Evolutionary conservation across 2,113 vertebrate genomes (phyloP).

Genomic region (Eptesicus fuscus): DNA sequence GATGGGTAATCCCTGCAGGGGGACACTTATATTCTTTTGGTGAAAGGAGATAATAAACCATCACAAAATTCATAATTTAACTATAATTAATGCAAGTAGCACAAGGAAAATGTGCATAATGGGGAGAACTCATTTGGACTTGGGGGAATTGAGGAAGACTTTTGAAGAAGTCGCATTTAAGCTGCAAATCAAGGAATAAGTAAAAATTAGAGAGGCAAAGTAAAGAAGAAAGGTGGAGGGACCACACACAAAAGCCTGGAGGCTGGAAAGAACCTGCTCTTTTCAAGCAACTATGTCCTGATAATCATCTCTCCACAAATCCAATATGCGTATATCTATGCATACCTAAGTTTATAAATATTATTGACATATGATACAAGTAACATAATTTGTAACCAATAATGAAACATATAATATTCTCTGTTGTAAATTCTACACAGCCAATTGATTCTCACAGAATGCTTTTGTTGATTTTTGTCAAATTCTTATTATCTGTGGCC

Average conservation of each 20-base stretch:
- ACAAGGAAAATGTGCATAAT: neutral
- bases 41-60: neutral
- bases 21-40: neutral
- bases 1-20: neutral
- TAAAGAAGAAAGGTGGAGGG: neutral
- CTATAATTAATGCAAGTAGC: neutral
- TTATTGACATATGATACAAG: neutral
- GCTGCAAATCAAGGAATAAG: neutral
- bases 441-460: neutral
- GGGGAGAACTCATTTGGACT: neutral
- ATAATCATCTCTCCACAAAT: neutral
- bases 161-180: neutral
- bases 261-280: neutral
- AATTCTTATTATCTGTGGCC: neutral
- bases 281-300: neutral
- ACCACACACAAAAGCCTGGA: neutral
- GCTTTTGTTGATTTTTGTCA: neutral
- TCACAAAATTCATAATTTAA: neutral
- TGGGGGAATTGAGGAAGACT: neutral
- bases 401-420: neutral
- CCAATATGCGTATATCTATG: neutral
- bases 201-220: neutral
- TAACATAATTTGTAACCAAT: neutral
- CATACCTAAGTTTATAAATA: neutral
- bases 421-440: neutral